Percentiles rank a stretch among this genome's conserved stretches.
Conservation (phyloP, 1,140 invertebrate species). For the Halyomorpha halys region DNA sequence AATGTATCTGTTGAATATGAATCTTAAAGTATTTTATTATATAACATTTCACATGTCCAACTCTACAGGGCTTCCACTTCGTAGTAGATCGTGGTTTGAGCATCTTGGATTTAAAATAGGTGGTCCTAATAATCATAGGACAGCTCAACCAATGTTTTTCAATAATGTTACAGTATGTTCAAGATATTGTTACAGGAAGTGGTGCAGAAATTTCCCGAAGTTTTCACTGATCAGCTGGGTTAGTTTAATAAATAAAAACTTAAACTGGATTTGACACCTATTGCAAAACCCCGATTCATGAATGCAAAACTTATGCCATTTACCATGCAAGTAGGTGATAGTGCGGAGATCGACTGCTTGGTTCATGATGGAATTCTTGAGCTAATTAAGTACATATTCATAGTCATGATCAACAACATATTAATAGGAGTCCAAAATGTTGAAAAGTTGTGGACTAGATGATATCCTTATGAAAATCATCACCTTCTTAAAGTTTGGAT, state of each 20-base stretch:
- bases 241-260: not conserved
- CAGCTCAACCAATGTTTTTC: not conserved
- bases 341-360: not conserved
- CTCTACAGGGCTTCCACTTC: too few species aligned
- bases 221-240: not conserved
- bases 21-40: too few species aligned
- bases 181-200: not conserved
- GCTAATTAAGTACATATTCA: not conserved
- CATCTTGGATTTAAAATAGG: too few species aligned
- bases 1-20: too few species aligned
- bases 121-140: not conserved
- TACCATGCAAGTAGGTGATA: not conserved
- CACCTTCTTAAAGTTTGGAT: too few species aligned
- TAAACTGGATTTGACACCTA: constrained; percentile 5
- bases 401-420: too few species aligned
- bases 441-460: too few species aligned
- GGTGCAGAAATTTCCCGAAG: not conserved
- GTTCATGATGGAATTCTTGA: not conserved
- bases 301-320: not conserved
- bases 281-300: not conserved
- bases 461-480: too few species aligned
- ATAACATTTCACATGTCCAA: too few species aligned
- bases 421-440: too few species aligned
- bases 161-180: not conserved
- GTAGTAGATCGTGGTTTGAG: too few species aligned